Percentiles rank a stretch among this genome's conserved stretches.
These are phyloP conservation scores for Thysanoteuthis rhombus DNA, from an alignment of 2,888 invertebrate genomes.

Conservation along the genomic window DNA sequence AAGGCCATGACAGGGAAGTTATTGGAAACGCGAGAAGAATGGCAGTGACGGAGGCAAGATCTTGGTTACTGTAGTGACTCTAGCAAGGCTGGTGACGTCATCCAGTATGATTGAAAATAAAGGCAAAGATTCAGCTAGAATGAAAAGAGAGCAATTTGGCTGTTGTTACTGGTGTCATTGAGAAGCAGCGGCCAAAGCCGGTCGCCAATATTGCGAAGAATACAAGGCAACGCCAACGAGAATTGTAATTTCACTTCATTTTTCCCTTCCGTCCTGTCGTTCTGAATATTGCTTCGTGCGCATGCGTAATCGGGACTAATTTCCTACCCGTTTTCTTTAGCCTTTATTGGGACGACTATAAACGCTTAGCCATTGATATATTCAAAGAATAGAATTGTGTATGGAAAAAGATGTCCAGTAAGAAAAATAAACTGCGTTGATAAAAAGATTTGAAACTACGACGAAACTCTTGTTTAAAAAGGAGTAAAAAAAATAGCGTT, in stretches of 20 bases:
- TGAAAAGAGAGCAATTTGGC: neutral
- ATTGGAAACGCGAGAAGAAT: neutral
- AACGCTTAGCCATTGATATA: neutral
- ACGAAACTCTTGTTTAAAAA: too few relatives aligned
- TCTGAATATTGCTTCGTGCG: conserved; percentile 12
- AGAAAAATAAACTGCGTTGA: too few relatives aligned
- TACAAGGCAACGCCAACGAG: neutral
- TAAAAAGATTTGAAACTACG: too few relatives aligned
- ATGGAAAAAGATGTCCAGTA: neutral
- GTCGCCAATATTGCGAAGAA: neutral
- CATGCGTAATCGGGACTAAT: neutral
- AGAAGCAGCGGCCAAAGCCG: neutral
- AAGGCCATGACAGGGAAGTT: conserved; percentile 12
- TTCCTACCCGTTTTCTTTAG: neutral
- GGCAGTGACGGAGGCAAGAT: neutral
- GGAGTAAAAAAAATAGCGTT: too few relatives aligned
- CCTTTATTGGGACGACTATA: neutral
- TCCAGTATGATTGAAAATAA: neutral
- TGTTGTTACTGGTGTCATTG: neutral
- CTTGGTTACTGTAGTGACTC: neutral
- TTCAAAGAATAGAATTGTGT: neutral
- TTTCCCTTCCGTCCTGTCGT: neutral
- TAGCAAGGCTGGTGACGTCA: neutral
- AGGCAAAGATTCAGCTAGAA: neutral
- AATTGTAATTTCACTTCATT: neutral